Base-by-base conservation (phyloP, 2,888 invertebrate species). In the Tuta absoluta region DNA sequence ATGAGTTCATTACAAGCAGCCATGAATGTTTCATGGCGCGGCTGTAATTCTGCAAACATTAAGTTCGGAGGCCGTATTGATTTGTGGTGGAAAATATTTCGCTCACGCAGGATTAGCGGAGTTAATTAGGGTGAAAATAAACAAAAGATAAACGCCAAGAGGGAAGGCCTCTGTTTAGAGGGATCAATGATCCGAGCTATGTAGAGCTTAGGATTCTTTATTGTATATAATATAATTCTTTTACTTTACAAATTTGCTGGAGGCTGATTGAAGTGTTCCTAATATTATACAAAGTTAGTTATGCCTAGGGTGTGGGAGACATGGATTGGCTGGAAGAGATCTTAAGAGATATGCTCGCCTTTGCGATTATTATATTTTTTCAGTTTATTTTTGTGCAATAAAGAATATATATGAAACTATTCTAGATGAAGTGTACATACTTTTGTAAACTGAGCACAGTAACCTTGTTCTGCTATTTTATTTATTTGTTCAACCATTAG, bases 1-100 rank as follows among this genome's bases (percentile, higher is more conserved):
- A 80, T 69, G 74, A 69, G 71, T 79, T 82, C 76, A 82, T 85
- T 85, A 80, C 77, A 80, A 74, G 77, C 72, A 67, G 68, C 71
- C 73, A 77, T 77, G 71, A 75, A 77, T 80, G 77, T 78, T 79
- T 78, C 74, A 70, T 71, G 60, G 28, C 56, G 56, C n/a, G 8
- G 33, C 56, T 56, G 33, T 33, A 33, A 56, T 28, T 4, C 24
- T 33, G n/a, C 8, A 51, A 51, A 51, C 51, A 19, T 12, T 19
- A 17, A 1, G 4, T 51, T 11, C 14, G 53, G 21, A 12, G 23
- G 1, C 53, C 5, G 23, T 53, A 53, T 53, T 19, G 24, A 24
- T 53, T 53, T 10, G 21, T 10, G 21, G n/a, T 21, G 8, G 51
- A 51, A 51, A 53, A 49, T 49, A 21, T 49, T 49, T 49, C 49